Evolutionary conservation across 2,113 vertebrate species (phyloP).

Genomic region (Labrus mixtus): DNA sequence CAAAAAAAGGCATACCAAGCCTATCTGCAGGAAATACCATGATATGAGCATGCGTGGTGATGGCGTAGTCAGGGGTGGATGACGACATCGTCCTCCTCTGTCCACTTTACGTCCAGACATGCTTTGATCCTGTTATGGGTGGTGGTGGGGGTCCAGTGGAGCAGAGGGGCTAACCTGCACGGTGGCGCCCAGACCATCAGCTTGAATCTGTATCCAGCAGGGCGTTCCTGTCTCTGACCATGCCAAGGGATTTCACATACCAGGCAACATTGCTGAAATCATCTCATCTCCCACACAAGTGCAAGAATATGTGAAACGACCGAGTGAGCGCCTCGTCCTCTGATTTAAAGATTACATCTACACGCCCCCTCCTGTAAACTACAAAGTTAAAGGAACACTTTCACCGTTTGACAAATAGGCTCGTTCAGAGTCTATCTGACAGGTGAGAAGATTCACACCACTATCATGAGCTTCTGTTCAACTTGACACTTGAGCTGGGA

Average conservation of each 20-base stretch:
- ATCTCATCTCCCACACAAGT: slow-evolving; percentile 46
- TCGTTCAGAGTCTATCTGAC: background rate
- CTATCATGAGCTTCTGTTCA: too few species aligned
- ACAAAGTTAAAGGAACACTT: background rate
- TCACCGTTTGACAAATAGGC: background rate
- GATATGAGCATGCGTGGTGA: slow-evolving; percentile 50
- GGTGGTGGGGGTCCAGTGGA: slow-evolving; percentile 45
- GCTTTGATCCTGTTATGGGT: slow-evolving; percentile 67
- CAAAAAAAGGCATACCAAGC: slow-evolving; percentile 64
- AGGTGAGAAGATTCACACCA: background rate
- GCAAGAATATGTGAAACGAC: slow-evolving; percentile 34
- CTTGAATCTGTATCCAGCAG: slow-evolving; percentile 39
- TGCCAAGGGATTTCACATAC: slow-evolving; percentile 55
- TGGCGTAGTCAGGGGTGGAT: slow-evolving; percentile 50
- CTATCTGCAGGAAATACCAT: slow-evolving; percentile 78
- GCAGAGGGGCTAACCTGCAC: slow-evolving; percentile 41
- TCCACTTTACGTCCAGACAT: slow-evolving; percentile 48
- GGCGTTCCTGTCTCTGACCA: slow-evolving; percentile 59
- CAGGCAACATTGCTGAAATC: slow-evolving; percentile 28
- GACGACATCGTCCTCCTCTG: slow-evolving; percentile 41
- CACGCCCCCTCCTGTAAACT: slow-evolving; percentile 10
- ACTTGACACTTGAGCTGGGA: too few species aligned
- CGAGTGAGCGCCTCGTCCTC: slow-evolving; percentile 7
- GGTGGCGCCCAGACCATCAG: slow-evolving; percentile 40
- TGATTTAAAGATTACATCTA: slow-evolving; percentile 27